Base-by-base conservation (phyloP, 2,888 invertebrate genomes). In the Leptopilina syphax region DNA sequence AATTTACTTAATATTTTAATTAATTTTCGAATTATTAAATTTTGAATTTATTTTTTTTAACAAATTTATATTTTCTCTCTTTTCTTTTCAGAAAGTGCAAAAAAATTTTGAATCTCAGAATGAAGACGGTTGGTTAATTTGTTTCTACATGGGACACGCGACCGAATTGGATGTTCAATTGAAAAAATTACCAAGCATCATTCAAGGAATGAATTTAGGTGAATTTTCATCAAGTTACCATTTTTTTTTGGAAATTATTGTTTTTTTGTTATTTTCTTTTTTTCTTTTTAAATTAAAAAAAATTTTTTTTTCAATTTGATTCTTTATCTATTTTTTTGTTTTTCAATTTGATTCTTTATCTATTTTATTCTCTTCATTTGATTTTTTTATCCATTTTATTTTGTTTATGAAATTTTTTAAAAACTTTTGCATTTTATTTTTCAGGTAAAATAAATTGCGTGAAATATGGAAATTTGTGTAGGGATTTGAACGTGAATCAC, bases 401-500 rank as follows among this genome's bases (percentile, higher is more conserved):
- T 34, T 34, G 34, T 34, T 34, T 3, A 0, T 34, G 1, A 3
- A 18, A 60, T 60, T 60, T 12, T 12, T 12, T 18, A 60, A 60
- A 63, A 9, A 63, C 24, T 24, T 9, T 44, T 44, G 5, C 44
- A 44, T 44, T 44, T 44, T 44, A 44, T 44, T 47, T 63, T 88
- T n/a, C 84, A 95, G 95, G 95, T 82, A 93, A 94, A 88, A 91
- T 96, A 4, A 93, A 95, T 87, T 96, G 96, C 87, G 94, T 93
- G 3, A 92, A 90, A 82, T 93, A 93, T 90, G 84, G 92, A 0
- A 92, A 92, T 34, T 89, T 96, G 0, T 96, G 96, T 87, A 88
- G 91, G 0, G 93, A 93, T 6, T 90, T 95, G 13, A 94, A 95
- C 85, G 93, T 95, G 3, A 92, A 93, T 6, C 90, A 92, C 5